Conservation (phyloP, 2,113 vertebrate genomes). For the Gnathonemus longibarbis region DNA sequence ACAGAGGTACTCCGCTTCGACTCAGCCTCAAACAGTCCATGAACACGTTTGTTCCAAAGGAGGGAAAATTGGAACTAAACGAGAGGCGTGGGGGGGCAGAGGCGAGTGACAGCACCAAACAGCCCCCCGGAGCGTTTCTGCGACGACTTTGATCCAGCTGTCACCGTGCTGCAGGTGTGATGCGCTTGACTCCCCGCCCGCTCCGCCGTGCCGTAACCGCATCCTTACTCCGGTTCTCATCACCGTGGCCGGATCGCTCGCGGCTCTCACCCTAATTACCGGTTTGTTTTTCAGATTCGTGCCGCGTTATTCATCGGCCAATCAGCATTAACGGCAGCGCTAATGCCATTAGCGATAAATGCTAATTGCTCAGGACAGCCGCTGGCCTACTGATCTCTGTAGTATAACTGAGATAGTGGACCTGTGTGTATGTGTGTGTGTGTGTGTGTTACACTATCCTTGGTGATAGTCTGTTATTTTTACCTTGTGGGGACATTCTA, state of each 20-base stretch:
- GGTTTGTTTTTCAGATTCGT: background rate
- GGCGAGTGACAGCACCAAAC: slow-evolving; percentile 22
- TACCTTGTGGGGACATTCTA: too few species aligned
- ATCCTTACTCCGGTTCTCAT: background rate
- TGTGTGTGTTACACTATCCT: background rate
- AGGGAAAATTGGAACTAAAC: slow-evolving; percentile 25
- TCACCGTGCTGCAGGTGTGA: background rate
- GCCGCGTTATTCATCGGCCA: background rate
- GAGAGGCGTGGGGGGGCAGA: background rate
- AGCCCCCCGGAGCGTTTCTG: slow-evolving; percentile 26
- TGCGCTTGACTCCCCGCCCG: background rate
- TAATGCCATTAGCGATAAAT: background rate
- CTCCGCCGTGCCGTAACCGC: background rate
- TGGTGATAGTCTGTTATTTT: too few species aligned
- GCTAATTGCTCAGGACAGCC: background rate
- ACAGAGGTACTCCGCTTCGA: slow-evolving; percentile 30
- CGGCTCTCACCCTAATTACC: background rate
- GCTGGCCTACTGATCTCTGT: background rate
- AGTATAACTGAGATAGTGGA: background rate
- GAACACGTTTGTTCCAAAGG: slow-evolving; percentile 38
- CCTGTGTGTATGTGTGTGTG: background rate
- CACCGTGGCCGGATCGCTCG: background rate
- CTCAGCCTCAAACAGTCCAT: slow-evolving; percentile 32
- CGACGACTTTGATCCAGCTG: slow-evolving; percentile 17
- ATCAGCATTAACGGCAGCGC: background rate